Evolutionary conservation across 92 coral and sea anemone species (phyloP), one percentile per base, ranked within the genome.

Genomic region (Meandrina meandrites): DNA sequence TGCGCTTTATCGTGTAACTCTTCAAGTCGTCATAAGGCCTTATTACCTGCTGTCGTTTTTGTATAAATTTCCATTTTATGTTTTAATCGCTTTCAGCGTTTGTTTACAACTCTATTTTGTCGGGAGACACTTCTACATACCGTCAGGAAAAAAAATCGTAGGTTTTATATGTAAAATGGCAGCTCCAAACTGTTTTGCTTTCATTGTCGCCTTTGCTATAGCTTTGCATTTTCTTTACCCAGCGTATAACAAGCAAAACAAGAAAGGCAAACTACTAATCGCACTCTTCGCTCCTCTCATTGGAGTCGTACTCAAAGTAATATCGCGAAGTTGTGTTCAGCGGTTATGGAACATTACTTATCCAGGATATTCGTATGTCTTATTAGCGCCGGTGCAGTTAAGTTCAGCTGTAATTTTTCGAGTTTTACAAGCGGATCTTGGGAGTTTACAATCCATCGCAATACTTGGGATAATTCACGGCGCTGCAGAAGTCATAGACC

Each of bases 391-490:
- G 30, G 17, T 83, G 48, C 50, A 83, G 13, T 48, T 27, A 53
- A 79, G 45, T 8, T 28, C 86, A 74, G 79, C 86, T 47, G n/a
- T 83, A 8, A 13, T 28, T 6, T 48, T 75, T 24, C 79, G 87
- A 19, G 37, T 83, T 34, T 54, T 83, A 36, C 87, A 83, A 22
- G 79, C 79, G 80, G 80, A 75, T 58, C 87, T 83, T 32, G 79
- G 45, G 3, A 57, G 69, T 32, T 56, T 83, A 15, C 31, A 71
- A 16, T 14, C 70, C 80, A 83, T 83, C 12, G 87, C 69, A 5
- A 21, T 70, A 50, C 87, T 83, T 50, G 87, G 79, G 35, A 40
- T 83, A 19, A 73, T 83, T 56, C 87, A 83, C 70, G 87, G 87
- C 50, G 79, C 51, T 50, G 80, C 80, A 19, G 86, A 82, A 21